These are phyloP conservation scores for Drosophila subpulchrella DNA, from an alignment of 1,140 invertebrate species.

Conservation along the genomic window DNA sequence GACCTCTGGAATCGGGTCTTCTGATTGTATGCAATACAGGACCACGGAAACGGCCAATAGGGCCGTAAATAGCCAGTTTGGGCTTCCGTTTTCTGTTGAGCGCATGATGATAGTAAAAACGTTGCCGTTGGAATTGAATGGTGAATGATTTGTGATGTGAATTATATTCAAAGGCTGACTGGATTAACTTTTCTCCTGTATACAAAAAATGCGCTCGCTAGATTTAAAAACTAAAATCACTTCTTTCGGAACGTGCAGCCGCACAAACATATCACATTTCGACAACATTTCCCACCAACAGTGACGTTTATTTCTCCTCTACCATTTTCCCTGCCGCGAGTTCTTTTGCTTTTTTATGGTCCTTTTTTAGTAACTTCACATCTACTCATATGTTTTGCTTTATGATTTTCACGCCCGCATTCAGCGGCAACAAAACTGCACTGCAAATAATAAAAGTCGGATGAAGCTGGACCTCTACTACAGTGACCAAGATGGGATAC, in stretches of 20 bases:
- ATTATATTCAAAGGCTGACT: neutral
- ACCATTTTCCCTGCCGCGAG: neutral
- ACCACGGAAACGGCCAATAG: neutral
- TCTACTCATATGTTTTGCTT: slow-evolving; percentile 72
- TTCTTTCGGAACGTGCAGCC: slow-evolving; percentile 24
- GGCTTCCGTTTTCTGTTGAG: neutral
- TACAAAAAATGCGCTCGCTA: slow-evolving; percentile 1
- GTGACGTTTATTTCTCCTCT: slow-evolving; percentile 11
- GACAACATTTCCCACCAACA: slow-evolving; percentile 4
- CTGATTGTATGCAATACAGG: neutral
- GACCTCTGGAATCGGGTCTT: neutral
- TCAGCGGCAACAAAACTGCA: slow-evolving; percentile 41
- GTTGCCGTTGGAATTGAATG: too few relatives aligned
- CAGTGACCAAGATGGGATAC: slow-evolving; percentile 3
- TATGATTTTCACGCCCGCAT: slow-evolving; percentile 68
- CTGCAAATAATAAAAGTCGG: slow-evolving; percentile 63
- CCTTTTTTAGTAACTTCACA: slow-evolving; percentile 64
- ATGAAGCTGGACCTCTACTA: neutral
- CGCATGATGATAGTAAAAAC: neutral
- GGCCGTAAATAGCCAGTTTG: too few relatives aligned
- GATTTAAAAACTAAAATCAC: slow-evolving; percentile 3
- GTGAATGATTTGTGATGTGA: neutral
- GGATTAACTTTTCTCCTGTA: neutral
- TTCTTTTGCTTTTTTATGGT: slow-evolving; percentile 39
- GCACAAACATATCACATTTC: slow-evolving; percentile 42